Percentiles rank a stretch among this genome's conserved stretches.
These are phyloP conservation scores for Acanthosepion pharaonis DNA, from an alignment of 2,888 invertebrate genomes.

Conservation along the genomic window DNA sequence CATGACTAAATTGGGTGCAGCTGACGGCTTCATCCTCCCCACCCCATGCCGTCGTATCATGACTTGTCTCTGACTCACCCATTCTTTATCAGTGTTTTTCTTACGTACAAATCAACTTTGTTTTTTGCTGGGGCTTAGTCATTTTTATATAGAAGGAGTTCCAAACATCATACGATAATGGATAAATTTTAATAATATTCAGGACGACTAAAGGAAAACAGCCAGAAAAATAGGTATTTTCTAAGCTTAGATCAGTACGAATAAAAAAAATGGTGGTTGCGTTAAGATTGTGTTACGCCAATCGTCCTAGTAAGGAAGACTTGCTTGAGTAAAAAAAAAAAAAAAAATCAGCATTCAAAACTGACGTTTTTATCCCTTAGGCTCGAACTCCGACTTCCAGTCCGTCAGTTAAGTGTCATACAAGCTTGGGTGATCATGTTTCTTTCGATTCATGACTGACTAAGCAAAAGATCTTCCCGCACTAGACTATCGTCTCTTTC, in stretches of 20 bases:
- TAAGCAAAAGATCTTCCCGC: no score
- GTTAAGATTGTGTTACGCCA: background rate
- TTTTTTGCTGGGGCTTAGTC: background rate
- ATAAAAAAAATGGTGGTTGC: background rate
- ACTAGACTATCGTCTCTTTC: no score
- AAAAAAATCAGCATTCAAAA: no score
- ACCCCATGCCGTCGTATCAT: background rate
- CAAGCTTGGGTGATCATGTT: no score
- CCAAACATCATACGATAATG: background rate
- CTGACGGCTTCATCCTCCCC: background rate
- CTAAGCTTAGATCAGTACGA: background rate
- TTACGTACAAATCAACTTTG: background rate
- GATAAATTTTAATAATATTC: background rate
- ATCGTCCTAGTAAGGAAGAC: no score
- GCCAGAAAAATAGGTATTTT: background rate
- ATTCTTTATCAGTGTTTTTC: background rate
- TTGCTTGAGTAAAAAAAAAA: no score
- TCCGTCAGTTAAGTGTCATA: no score
- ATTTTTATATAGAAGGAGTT: background rate
- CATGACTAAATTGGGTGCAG: background rate
- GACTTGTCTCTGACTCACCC: background rate
- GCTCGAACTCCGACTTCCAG: no score
- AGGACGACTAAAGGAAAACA: background rate
- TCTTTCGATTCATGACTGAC: no score
- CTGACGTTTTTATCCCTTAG: no score